Conservation (phyloP, 2,888 invertebrate species). For the Folsomia candida region DNA sequence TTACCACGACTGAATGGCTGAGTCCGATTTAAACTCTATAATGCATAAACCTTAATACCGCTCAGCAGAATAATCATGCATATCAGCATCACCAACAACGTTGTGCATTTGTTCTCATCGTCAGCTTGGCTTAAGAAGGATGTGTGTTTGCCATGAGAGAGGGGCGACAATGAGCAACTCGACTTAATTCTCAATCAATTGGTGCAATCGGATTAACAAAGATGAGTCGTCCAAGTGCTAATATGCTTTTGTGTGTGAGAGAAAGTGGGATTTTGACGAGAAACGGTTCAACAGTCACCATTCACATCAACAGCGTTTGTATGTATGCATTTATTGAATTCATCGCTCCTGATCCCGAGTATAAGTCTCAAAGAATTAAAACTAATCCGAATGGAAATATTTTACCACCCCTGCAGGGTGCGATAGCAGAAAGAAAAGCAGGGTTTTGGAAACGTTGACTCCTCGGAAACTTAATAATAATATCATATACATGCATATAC, state of each 20-base stretch:
- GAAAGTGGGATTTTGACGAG: slow-evolving; percentile 15
- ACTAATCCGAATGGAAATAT: slow-evolving; percentile 50
- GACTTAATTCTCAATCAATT: slow-evolving; percentile 42
- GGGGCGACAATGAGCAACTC: slow-evolving; percentile 19
- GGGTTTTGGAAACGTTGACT: not conserved
- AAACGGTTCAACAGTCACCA: not conserved
- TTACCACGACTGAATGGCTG: not conserved
- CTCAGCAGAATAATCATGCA: not conserved
- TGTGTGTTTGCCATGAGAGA: not conserved
- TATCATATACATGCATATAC: too few relatives aligned
- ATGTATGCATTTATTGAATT: slow-evolving; percentile 16
- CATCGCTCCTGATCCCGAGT: slow-evolving; percentile 6
- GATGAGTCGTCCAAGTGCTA: slow-evolving; percentile 28
- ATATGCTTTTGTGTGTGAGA: slow-evolving; percentile 18
- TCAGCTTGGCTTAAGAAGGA: not conserved
- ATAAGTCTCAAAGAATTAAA: slow-evolving; percentile 48
- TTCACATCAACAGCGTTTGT: slow-evolving; percentile 3
- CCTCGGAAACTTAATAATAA: not conserved
- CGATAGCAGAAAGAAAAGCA: slow-evolving; percentile 30
- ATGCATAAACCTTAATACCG: not conserved
- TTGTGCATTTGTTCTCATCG: not conserved
- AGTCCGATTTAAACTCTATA: too few relatives aligned
- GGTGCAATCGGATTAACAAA: slow-evolving; percentile 42
- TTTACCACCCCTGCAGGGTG: slow-evolving; percentile 50
- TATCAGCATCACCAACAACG: not conserved